Conservation (phyloP, 2,113 vertebrate genomes). For the Labeo catla region DNA sequence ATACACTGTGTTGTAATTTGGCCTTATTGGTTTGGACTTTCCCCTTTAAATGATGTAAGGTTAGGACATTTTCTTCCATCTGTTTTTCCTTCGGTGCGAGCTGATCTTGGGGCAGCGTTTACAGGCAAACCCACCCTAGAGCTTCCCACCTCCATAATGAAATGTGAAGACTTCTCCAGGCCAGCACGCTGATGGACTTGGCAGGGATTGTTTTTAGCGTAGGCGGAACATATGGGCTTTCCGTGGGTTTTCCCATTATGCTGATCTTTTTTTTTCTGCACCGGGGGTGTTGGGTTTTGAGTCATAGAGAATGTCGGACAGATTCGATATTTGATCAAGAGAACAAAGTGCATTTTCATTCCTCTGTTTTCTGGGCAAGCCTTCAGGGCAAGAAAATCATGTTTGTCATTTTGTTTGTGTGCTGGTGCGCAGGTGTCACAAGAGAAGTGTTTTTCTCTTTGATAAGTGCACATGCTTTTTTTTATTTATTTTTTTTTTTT, state of each 20-base stretch:
- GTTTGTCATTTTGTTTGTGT: slow-evolving; percentile 25
- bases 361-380: neutral
- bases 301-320: slow-evolving; percentile 44
- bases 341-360: slow-evolving; percentile 31
- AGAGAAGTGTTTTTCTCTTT: neutral
- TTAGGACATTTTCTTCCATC: neutral
- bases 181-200: slow-evolving; percentile 39
- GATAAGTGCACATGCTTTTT: neutral
- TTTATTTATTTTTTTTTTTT: too few species aligned
- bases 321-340: slow-evolving; percentile 51
- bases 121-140: slow-evolving; percentile 26
- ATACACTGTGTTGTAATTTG: neutral
- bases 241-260: slow-evolving; percentile 55
- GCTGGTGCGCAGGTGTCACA: slow-evolving; percentile 1
- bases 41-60: neutral
- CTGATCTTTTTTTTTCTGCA: slow-evolving; percentile 23
- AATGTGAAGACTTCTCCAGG: slow-evolving; percentile 15
- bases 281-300: slow-evolving; percentile 45
- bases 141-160: slow-evolving; percentile 34
- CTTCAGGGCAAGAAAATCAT: neutral
- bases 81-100: neutral
- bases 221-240: slow-evolving; percentile 36
- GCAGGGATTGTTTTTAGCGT: slow-evolving; percentile 42
- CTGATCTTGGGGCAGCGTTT: neutral
- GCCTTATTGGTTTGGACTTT: neutral